Conservation (phyloP, 1,140 invertebrate genomes). For the Nasonia giraulti region DNA sequence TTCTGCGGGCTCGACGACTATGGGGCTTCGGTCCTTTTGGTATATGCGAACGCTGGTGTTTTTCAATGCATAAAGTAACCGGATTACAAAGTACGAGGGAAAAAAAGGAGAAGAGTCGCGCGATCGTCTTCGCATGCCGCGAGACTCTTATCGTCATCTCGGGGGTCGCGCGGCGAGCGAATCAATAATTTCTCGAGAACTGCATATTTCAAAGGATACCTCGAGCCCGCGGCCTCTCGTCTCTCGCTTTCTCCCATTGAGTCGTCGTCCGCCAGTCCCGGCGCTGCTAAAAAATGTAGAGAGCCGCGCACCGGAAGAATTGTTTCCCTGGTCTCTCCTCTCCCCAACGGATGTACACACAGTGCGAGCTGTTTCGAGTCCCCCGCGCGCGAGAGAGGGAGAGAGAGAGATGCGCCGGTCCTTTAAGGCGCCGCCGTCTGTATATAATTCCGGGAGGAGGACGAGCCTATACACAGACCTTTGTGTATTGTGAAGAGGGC, state of each 20-base stretch:
- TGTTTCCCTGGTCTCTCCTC: constrained; percentile 14
- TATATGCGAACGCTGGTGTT: neutral
- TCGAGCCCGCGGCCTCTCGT: neutral
- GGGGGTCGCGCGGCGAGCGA: neutral
- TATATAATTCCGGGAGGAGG: constrained; percentile 6
- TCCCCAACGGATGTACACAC: neutral
- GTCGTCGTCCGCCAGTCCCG: neutral
- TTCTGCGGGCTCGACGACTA: neutral
- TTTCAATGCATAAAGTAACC: neutral
- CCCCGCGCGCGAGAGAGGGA: neutral
- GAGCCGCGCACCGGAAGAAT: constrained; percentile 35
- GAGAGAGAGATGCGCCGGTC: neutral
- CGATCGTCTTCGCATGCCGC: neutral
- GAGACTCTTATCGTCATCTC: constrained; percentile 22
- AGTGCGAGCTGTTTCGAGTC: neutral
- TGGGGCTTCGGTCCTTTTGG: neutral
- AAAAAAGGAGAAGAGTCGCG: neutral
- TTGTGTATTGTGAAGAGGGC: constrained; percentile 21
- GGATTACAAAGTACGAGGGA: neutral
- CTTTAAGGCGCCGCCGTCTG: neutral
- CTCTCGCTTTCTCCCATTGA: neutral
- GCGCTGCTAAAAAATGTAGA: constrained; percentile 37
- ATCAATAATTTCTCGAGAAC: constrained; percentile 37
- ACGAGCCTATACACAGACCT: neutral
- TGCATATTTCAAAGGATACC: constrained; percentile 45